Percentiles rank a stretch among this genome's conserved stretches.
Evolutionary conservation across 2,797 vertebrate species (phyloP).

Genomic region (Macropus fuliginosus): DNA sequence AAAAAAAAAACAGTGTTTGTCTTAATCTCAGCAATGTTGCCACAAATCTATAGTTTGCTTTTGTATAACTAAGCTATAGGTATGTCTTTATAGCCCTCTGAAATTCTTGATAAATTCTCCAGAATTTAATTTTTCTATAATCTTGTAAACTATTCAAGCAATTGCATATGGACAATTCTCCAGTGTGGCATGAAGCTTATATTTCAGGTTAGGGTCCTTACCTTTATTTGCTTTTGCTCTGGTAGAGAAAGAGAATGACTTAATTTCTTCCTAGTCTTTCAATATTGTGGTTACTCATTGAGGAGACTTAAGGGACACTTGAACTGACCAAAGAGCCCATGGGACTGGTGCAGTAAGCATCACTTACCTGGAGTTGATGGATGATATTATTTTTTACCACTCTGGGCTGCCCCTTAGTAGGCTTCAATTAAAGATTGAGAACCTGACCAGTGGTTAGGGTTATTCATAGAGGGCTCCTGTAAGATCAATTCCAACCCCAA

Average conservation of each 20-base stretch:
- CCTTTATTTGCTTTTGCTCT: not conserved
- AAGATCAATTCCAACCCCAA: not conserved
- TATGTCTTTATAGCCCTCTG: not conserved
- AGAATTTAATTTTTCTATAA: not conserved
- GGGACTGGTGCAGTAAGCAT: not conserved
- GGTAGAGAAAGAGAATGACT: not conserved
- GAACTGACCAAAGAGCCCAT: not conserved
- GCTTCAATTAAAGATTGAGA: not conserved
- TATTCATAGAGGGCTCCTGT: not conserved
- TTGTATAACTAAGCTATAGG: not conserved
- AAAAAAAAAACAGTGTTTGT: not conserved
- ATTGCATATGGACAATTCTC: not conserved
- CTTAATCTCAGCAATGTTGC: not conserved
- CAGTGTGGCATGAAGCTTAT: not conserved
- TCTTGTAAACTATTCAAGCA: not conserved
- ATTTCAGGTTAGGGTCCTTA: not conserved
- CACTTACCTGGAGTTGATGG: not conserved
- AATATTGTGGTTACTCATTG: not conserved
- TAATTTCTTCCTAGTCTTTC: not conserved
- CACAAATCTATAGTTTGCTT: not conserved
- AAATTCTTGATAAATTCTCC: not conserved
- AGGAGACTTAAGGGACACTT: not conserved
- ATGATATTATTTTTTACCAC: not conserved
- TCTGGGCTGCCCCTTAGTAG: not conserved
- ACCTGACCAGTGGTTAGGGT: not conserved